A percentile compares a stretch with the other conserved stretches of the same genome.
Evolutionary conservation across 2,797 vertebrate species (phyloP).

Genomic region (Tapera naevia): DNA sequence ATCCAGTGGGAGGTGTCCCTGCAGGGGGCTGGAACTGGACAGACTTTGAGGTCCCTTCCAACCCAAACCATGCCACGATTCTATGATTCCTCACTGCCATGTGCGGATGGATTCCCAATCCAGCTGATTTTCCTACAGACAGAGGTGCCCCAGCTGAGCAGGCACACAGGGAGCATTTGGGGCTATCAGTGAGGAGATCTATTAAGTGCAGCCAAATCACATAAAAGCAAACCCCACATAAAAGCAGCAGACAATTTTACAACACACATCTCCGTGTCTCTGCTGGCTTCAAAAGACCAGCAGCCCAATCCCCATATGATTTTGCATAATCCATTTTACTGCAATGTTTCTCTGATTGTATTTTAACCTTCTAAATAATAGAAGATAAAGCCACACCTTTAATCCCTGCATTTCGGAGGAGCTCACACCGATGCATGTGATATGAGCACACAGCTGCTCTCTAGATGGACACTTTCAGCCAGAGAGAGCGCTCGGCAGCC

Average conservation of each 20-base stretch:
- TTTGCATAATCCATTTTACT: neutral
- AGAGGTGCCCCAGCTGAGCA: neutral
- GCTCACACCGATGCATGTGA: neutral
- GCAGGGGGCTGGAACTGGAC: no score
- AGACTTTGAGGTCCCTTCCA: no score
- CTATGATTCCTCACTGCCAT: neutral
- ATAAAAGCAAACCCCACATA: neutral
- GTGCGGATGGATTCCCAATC: neutral
- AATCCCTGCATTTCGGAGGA: neutral
- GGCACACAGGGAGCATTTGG: neutral
- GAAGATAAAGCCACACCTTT: neutral
- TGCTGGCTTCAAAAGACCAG: neutral
- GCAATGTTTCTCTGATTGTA: neutral
- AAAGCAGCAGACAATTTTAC: neutral
- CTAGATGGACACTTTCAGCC: no score
- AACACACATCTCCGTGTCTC: neutral
- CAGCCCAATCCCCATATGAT: neutral
- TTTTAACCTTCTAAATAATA: neutral
- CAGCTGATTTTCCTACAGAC: neutral
- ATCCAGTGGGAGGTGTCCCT: no score
- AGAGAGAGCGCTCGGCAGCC: neutral
- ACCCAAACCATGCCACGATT: no score
- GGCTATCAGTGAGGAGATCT: neutral
- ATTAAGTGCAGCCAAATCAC: neutral
- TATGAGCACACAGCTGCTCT: accelerated